phyloP scores from a whole-genome alignment of 2,888 invertebrate species.

The Linnaemya vulpina region DNA sequence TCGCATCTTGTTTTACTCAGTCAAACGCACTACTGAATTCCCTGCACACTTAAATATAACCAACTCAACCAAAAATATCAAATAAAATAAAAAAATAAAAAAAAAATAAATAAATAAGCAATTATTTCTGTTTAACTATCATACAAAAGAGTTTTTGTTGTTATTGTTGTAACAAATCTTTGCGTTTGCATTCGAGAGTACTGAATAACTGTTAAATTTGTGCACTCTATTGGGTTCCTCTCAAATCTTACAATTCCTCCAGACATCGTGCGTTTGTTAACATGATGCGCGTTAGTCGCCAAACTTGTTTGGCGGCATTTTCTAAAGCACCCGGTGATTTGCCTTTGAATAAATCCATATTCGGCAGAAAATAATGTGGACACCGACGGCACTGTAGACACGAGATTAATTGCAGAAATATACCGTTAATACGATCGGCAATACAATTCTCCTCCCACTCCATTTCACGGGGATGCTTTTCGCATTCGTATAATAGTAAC shows the following conservation, averaged over 20 bases:
- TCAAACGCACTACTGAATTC: conserved; percentile 10
- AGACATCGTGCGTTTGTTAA: conserved; percentile 95
- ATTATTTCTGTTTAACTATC: conserved; percentile 53
- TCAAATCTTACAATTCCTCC: conserved; percentile 83
- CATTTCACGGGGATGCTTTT: conserved; percentile 96
- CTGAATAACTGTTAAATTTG: conserved; percentile 21
- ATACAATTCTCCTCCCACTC: conserved; percentile 97
- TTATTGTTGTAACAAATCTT: conserved; percentile 55
- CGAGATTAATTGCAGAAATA: conserved; percentile 96
- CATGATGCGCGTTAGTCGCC: conserved; percentile 95
- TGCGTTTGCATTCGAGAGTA: conserved; percentile 21
- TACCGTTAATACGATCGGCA: conserved; percentile 96
- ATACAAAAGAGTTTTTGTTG: conserved; percentile 39
- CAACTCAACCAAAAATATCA: conserved; percentile 23
- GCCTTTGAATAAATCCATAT: conserved; percentile 96
- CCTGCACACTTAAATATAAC: conserved; percentile 11
- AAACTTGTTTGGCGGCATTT: conserved; percentile 96
- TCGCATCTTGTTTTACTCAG: not conserved
- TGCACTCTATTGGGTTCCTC: not conserved
- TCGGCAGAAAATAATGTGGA: conserved; percentile 97
- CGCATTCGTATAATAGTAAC: conserved; percentile 95
- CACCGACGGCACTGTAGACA: conserved; percentile 97
- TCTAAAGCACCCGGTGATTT: conserved; percentile 95
- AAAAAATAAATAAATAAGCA: conserved; percentile 54
- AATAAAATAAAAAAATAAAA: not conserved